Percentiles rank a stretch among this genome's conserved stretches.
Conservation (phyloP, 2,797 vertebrate species). For the Otus scops region DNA sequence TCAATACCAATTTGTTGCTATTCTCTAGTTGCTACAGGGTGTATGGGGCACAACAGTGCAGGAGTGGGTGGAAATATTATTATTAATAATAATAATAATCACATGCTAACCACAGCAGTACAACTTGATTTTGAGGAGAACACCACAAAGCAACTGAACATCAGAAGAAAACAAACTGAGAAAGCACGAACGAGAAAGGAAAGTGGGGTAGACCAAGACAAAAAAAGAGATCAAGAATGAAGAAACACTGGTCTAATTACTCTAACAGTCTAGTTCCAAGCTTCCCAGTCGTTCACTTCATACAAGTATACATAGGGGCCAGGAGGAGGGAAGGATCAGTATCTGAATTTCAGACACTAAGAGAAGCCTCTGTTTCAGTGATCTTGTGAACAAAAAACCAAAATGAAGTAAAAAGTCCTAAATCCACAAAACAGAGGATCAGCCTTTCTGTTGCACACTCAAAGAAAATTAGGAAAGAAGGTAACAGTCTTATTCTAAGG, state of each 20-base stretch:
- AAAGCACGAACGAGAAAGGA: background rate
- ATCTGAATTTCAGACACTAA: background rate
- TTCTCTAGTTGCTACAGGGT: background rate
- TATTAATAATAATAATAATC: background rate
- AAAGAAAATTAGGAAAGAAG: background rate
- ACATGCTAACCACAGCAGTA: background rate
- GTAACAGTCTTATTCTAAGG: background rate
- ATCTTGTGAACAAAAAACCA: background rate
- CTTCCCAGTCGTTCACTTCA: background rate
- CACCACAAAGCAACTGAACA: background rate
- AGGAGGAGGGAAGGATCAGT: background rate
- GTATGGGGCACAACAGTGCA: background rate
- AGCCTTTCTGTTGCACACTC: background rate
- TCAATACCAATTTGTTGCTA: background rate
- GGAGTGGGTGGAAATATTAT: background rate
- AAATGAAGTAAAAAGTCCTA: background rate
- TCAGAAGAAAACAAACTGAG: background rate
- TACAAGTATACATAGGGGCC: background rate
- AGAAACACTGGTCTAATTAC: background rate
- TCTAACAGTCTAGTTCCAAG: background rate
- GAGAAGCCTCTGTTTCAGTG: background rate
- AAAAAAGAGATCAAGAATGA: background rate
- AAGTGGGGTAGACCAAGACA: background rate
- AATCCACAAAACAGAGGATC: background rate
- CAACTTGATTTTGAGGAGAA: background rate